Base-by-base conservation (phyloP, 1,140 invertebrate genomes). In the Megalonaias nervosa region DNA sequence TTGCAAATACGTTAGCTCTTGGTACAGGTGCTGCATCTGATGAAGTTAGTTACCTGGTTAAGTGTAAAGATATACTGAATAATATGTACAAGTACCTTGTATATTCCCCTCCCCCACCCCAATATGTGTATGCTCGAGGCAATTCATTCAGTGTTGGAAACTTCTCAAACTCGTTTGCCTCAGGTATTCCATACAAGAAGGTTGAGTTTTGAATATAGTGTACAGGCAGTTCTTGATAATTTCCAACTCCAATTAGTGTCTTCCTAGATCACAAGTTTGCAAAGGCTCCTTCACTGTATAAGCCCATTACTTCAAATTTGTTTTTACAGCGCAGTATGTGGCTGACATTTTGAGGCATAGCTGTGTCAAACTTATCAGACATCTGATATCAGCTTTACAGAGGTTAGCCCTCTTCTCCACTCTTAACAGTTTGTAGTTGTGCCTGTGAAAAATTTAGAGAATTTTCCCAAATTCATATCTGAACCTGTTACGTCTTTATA, bases 121-220 rank as follows among this genome's bases (percentile, higher is more conserved):
- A 70, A 73, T 48, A 67, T 57, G 56, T 64, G 66, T 38, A 80
- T 59, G 26, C 58, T 74, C 5, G 67, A 74, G 38, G 21, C 71
- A 17, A 31, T 79, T 21, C 67, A 74, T 11, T 26, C 60, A 2
- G 16, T 67, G 21, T 21, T 48, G 2, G 56, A 48, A 3, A 55
- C 0, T 64, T 67, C 67, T 21, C 56, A 57, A 38, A 48, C 5
- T 31, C 70, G 17, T 21, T 75, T 74, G 59, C 57, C 75, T 26
- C 23, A 72, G 59, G 78, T 80, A 13, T 79, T 79, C 58, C 72
- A 74, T 70, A 79, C 77, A 21, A 56, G 72, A n/a, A 74, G 77
- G 72, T 61, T 80, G 4, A 80, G 73, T 56, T 67, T 75, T 75
- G 62, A 80, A 21, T 73, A 73, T 14, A 38, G 9, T 48, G 71